A percentile compares a stretch with the other conserved stretches of the same genome.
These are phyloP conservation scores for Cassiopea andromeda DNA, from an alignment of 30 jellyfish, hydroid and myxozoan species.

Conservation along the genomic window DNA sequence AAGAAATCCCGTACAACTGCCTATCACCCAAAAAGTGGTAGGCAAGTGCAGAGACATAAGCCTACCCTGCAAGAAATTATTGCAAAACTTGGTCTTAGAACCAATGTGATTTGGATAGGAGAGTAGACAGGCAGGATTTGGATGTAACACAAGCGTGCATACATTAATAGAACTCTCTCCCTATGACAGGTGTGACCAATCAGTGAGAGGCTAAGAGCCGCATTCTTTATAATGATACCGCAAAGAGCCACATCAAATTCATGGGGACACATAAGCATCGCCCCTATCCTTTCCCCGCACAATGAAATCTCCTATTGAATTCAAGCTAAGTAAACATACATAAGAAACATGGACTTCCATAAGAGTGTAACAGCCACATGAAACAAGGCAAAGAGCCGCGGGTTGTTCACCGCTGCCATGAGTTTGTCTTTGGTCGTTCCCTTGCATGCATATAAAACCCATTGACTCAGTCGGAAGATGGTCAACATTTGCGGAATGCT, in stretches of 20 bases:
- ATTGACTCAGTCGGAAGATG: constrained; percentile 14
- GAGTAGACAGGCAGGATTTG: constrained; percentile 38
- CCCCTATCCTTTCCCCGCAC: too few species aligned
- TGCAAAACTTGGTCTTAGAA: constrained; percentile 5
- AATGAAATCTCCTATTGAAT: too few species aligned
- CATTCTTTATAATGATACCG: too few species aligned
- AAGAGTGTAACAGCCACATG: too few species aligned
- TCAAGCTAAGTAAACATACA: too few species aligned
- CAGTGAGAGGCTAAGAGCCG: too few species aligned
- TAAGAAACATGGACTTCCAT: too few species aligned
- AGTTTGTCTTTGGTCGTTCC: constrained; percentile 37
- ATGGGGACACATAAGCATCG: too few species aligned
- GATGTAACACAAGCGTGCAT: constrained; percentile 31
- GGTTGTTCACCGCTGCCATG: background rate
- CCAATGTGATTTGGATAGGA: background rate
- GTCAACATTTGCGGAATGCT: constrained; percentile 14
- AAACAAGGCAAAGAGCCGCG: too few species aligned
- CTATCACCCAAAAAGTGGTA: constrained; percentile 29
- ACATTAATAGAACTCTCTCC: constrained; percentile 45
- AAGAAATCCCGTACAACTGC: constrained; percentile 22
- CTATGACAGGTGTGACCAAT: background rate
- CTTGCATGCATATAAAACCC: constrained; percentile 20
- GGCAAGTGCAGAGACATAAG: constrained; percentile 33
- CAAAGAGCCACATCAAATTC: too few species aligned
- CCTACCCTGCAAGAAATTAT: constrained; percentile 19